Evolutionary conservation across 2,113 vertebrate genomes (phyloP).

Genomic region (Eonycteris spelaea): DNA sequence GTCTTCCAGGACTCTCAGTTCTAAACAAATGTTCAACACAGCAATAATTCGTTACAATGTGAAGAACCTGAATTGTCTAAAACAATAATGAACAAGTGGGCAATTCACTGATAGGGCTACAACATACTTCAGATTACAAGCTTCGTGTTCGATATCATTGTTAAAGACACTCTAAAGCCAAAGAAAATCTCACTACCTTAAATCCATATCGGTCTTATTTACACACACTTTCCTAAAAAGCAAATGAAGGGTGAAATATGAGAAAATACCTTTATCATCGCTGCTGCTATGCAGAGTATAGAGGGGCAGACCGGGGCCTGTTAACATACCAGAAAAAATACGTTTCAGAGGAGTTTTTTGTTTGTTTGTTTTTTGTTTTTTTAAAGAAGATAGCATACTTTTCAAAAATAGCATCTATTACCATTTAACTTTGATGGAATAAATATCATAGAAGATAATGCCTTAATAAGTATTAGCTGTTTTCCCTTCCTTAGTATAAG

Average conservation of each 20-base stretch:
- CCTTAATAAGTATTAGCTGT: neutral
- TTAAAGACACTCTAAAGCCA: neutral
- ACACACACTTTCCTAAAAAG: neutral
- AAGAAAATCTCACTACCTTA: neutral
- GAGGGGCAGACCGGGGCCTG: slow-evolving; percentile 92
- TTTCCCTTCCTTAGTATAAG: neutral
- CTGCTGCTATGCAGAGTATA: slow-evolving; percentile 86
- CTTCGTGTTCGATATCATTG: neutral
- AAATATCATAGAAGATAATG: neutral
- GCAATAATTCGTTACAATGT: neutral
- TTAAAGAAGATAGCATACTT: neutral
- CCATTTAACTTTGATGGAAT: neutral
- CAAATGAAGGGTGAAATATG: neutral
- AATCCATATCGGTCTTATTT: neutral
- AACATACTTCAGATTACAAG: neutral
- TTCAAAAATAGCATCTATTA: slow-evolving; percentile 38
- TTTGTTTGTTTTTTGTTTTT: neutral
- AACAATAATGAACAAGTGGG: neutral
- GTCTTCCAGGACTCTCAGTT: slow-evolving; percentile 86
- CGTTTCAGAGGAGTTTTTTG: neutral
- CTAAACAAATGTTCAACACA: slow-evolving; percentile 77
- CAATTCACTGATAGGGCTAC: neutral
- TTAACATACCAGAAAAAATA: slow-evolving; percentile 57
- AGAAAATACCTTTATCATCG: slow-evolving; percentile 83
- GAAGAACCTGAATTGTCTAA: neutral